A percentile compares a stretch with the other conserved stretches of the same genome.
phyloP scores from a whole-genome alignment of 2,113 vertebrate species.

The Holacanthus passer region DNA sequence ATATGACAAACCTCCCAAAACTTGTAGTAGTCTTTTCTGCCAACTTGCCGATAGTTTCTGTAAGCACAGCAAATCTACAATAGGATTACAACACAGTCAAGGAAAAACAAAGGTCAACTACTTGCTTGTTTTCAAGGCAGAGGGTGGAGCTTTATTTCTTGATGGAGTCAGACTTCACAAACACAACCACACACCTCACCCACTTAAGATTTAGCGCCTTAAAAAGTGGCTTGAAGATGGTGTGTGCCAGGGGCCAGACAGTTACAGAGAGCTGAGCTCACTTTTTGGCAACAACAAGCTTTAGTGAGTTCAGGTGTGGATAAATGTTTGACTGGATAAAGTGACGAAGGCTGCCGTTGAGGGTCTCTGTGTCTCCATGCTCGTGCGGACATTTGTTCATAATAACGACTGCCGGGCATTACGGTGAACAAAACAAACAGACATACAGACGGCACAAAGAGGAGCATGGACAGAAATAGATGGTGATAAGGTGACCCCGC shows the following conservation, averaged over 20 bases:
- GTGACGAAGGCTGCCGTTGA: not conserved
- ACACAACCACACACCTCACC: conserved; percentile 30
- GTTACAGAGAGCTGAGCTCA: conserved; percentile 2
- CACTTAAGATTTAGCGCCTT: conserved; percentile 53
- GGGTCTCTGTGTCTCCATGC: not conserved
- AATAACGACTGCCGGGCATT: not conserved
- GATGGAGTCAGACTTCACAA: conserved; percentile 30
- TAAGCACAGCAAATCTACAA: conserved; percentile 24
- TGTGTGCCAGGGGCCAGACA: conserved; percentile 24
- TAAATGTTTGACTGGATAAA: not conserved
- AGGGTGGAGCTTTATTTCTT: conserved; percentile 22
- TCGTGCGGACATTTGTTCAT: conserved; percentile 10
- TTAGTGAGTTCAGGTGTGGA: conserved; percentile 5
- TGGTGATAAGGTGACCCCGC: conserved; percentile 59
- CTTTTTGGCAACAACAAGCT: conserved; percentile 28
- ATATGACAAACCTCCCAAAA: not conserved
- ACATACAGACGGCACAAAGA: conserved; percentile 30
- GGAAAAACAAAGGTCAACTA: conserved; percentile 29
- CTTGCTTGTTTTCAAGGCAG: conserved; percentile 23
- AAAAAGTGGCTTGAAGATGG: conserved; percentile 41
- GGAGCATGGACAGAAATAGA: conserved; percentile 53
- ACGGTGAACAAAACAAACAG: conserved; percentile 11
- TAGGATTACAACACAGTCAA: conserved; percentile 25
- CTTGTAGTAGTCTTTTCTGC: not conserved
- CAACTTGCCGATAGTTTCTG: not conserved